Conservation (phyloP, 2,113 vertebrate genomes). For the Aldabrachelys gigantea region DNA sequence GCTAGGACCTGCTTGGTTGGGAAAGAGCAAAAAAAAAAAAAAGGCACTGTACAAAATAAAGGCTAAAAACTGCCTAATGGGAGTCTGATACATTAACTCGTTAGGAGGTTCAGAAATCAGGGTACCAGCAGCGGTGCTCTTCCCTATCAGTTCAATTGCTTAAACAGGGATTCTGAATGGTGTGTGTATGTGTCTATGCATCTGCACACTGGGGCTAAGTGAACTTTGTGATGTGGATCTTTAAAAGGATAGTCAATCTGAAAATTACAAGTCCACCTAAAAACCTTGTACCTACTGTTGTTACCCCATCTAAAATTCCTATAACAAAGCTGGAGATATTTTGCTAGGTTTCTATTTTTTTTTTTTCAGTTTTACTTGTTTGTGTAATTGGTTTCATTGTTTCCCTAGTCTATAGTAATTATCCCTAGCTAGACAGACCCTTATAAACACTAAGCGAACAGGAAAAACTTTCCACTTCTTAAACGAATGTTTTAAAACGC, state of each 20-base stretch:
- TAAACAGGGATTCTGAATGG: not conserved
- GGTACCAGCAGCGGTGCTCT: not conserved
- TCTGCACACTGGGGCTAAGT: not conserved
- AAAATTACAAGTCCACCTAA: no score
- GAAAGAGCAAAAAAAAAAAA: not conserved
- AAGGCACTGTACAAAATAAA: not conserved
- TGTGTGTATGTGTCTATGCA: not conserved
- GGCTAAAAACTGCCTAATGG: not conserved
- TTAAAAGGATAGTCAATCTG: no score
- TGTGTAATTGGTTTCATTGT: not conserved
- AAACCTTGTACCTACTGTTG: no score
- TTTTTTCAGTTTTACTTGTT: not conserved
- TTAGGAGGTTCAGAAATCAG: not conserved
- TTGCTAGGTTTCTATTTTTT: not conserved
- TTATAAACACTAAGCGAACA: not conserved
- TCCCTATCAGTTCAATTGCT: not conserved
- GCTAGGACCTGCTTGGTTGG: not conserved
- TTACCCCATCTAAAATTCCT: no score
- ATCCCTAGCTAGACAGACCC: not conserved
- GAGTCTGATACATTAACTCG: not conserved
- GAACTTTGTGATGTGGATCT: no score
- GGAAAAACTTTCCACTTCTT: no score
- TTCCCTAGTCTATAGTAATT: not conserved
- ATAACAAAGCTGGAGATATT: not conserved
- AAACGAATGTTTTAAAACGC: no score